These are phyloP conservation scores for Huso huso DNA, from an alignment of 2,797 vertebrate species.

Conservation along the genomic window DNA sequence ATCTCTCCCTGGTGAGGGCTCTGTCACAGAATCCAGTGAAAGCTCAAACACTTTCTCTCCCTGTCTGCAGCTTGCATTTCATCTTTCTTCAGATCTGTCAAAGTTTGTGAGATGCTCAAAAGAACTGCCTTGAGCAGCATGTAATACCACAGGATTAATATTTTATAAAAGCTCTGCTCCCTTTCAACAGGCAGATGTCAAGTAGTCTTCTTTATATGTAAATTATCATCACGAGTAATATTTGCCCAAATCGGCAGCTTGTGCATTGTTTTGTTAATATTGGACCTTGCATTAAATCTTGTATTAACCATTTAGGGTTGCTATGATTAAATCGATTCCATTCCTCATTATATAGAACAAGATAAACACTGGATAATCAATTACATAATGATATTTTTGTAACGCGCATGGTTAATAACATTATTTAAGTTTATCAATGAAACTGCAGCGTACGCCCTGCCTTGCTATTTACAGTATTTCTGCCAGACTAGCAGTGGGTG, in stretches of 20 bases:
- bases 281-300: too few relatives aligned
- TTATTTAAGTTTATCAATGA: too few relatives aligned
- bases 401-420: too few relatives aligned
- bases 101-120: slow-evolving; percentile 11
- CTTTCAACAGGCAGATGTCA: slow-evolving; percentile 14
- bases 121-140: slow-evolving; percentile 8
- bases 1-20: not conserved
- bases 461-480: too few relatives aligned
- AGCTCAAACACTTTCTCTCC: not conserved
- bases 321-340: too few relatives aligned
- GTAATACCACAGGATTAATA: slow-evolving; percentile 8
- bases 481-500: too few relatives aligned
- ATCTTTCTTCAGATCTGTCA: slow-evolving; percentile 8
- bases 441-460: too few relatives aligned
- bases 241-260: not conserved
- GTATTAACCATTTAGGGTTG: too few relatives aligned
- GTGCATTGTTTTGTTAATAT: not conserved
- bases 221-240: slow-evolving; percentile 5
- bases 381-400: too few relatives aligned
- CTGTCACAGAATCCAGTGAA: not conserved
- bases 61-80: slow-evolving; percentile 5
- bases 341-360: too few relatives aligned
- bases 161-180: slow-evolving; percentile 15
- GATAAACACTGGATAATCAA: too few relatives aligned
- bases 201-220: slow-evolving; percentile 11